Evolutionary conservation across 2,797 vertebrate species (phyloP).

Genomic region (Vultur gryphus): DNA sequence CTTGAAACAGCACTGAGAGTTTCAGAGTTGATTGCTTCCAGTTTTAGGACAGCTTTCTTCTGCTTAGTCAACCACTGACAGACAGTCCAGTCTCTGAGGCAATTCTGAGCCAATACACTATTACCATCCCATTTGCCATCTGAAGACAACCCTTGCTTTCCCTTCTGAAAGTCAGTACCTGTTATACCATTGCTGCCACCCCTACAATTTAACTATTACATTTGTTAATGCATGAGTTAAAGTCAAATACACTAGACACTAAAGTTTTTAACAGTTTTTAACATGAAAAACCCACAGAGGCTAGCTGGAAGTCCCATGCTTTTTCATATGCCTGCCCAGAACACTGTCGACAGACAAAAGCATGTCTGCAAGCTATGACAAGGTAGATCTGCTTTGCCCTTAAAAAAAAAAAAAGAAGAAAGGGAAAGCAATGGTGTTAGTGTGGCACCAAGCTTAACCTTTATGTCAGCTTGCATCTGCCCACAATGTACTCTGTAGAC

Average conservation of each 20-base stretch:
- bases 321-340: not conserved
- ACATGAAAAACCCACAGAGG: not conserved
- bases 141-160: not conserved
- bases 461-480: not conserved
- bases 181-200: not conserved
- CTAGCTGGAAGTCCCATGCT: not conserved
- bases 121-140: not conserved
- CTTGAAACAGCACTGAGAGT: not conserved
- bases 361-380: not conserved
- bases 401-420: rapidly evolving
- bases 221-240: not conserved
- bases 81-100: not conserved
- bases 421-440: not conserved
- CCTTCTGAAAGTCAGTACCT: not conserved
- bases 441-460: not conserved
- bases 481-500: too few species aligned
- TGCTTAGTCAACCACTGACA: not conserved
- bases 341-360: not conserved
- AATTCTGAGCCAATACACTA: not conserved
- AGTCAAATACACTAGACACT: not conserved
- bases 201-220: not conserved
- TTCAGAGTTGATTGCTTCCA: not conserved
- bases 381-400: not conserved
- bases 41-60: not conserved
- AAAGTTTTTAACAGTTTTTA: not conserved